These are phyloP conservation scores for Drosophila arizonae DNA, from an alignment of 1,140 invertebrate species.

Conservation along the genomic window DNA sequence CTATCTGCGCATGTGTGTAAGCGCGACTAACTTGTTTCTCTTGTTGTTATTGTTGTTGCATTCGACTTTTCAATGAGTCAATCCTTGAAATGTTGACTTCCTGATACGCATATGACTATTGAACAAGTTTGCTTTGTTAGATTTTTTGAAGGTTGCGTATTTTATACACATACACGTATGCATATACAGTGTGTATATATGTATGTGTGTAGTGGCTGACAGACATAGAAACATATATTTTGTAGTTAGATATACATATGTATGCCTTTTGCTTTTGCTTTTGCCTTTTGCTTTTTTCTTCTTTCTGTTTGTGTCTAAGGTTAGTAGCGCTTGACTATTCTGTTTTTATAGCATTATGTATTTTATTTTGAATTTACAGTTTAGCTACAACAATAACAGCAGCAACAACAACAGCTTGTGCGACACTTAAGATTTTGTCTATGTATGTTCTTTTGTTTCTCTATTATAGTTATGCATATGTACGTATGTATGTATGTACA, in stretches of 20 bases:
- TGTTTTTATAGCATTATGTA: constrained; percentile 44
- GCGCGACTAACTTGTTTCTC: constrained; percentile 74
- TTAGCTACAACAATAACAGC: constrained; percentile 51
- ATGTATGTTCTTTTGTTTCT: constrained; percentile 23
- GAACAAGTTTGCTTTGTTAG: constrained; percentile 82
- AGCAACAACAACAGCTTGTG: constrained; percentile 21
- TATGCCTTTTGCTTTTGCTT: constrained; percentile 49
- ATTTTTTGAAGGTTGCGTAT: constrained; percentile 82
- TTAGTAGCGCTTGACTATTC: constrained; percentile 59
- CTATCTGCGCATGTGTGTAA: constrained; percentile 17
- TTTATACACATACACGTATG: constrained; percentile 56
- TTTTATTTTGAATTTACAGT: constrained; percentile 61
- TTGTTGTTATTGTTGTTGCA: constrained; percentile 58
- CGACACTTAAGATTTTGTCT: constrained; percentile 55
- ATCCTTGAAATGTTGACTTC: constrained; percentile 83
- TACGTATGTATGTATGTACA: constrained; percentile 7
- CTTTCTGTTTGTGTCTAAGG: constrained; percentile 56
- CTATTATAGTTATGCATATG: constrained; percentile 41
- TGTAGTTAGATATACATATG: constrained; percentile 61
- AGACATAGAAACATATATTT: constrained; percentile 54
- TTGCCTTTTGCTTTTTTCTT: constrained; percentile 32
- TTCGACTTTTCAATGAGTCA: constrained; percentile 83
- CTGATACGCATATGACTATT: constrained; percentile 83
- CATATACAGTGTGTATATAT: constrained; percentile 9
- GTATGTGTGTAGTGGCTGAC: constrained; percentile 43